Base-by-base conservation (phyloP, 1,140 invertebrate genomes). In the Dolichoris vasculosae region DNA sequence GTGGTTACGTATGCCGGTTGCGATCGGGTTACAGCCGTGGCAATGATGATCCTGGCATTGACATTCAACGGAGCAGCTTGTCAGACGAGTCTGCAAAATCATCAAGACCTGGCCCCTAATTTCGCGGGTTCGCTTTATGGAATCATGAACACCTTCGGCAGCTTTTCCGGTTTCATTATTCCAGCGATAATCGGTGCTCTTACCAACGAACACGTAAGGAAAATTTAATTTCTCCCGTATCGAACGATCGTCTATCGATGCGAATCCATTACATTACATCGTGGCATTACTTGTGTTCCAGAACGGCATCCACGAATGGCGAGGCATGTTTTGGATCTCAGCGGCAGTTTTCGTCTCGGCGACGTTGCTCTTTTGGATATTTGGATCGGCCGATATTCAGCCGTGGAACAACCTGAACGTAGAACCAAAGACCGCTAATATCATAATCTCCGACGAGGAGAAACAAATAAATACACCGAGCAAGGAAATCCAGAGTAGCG, bases 61-160 rank as follows among this genome's bases (percentile, higher is more conserved):
- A 96, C 96, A 1, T 95, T 97, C 32, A 97, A 97, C 86, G 97
- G 97, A 0, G 97, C 97, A 64, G 96, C 96, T 0, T 97, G 97
- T 35, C 94, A 97, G 78, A 97, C 97, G 0, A 98, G 95, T 92
- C 94, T 97, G 89, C 96, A 96, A 88, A 98, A 98, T 90, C 96
- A 97, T 86, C 95, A 98, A 92, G 97, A 97, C 92, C 92, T 98
- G 55, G 96, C 97, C 0, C 96, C 96, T 2, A 97, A 97, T 91
- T 97, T 95, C 93, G 97, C 97, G 32, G 96, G 96, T 59, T 95
- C 96, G 2, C 90, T 97, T 15, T 96, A 96, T 85, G 96, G 96
- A 32, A 95, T 96, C 63, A 96, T 96, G 82, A 97, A 96, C 86
- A 96, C 95, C 26, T 92, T 96, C 63, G 96, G 96, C 13, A 96